Evolutionary conservation across 2,888 invertebrate genomes (phyloP).

Genomic region (Leptothorax acervorum): DNA sequence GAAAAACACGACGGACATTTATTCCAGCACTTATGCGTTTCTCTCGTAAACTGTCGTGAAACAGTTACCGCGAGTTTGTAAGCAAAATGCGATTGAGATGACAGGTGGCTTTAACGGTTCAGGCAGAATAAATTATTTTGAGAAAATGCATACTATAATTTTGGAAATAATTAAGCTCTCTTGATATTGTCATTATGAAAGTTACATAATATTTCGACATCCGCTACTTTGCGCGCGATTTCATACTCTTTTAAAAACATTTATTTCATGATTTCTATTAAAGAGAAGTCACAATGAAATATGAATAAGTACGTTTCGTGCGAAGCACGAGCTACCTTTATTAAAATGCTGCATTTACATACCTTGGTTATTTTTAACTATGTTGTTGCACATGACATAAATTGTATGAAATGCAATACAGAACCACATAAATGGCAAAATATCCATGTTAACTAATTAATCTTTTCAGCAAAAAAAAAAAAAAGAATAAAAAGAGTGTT

Average conservation of each 20-base stretch:
- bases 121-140: not conserved
- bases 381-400: not conserved
- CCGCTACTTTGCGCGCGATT: too few relatives aligned
- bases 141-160: conserved; percentile 5
- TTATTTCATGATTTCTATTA: not conserved
- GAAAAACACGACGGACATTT: conserved; percentile 52
- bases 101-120: not conserved
- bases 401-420: not conserved
- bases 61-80: conserved; percentile 17
- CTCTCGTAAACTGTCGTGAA: conserved; percentile 6
- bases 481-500: not conserved
- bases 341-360: not conserved
- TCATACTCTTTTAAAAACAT: conserved; percentile 8
- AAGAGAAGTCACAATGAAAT: not conserved
- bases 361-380: not conserved
- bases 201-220: not conserved
- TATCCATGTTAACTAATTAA: not conserved
- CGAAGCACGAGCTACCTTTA: not conserved
- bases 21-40: conserved; percentile 30
- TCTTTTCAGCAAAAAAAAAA: not conserved
- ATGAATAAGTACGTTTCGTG: not conserved
- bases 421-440: not conserved
- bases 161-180: not conserved
- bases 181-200: not conserved
- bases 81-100: conserved; percentile 12